These are phyloP conservation scores for Dryoscopus gambensis DNA, from an alignment of 2,113 vertebrate species.

Conservation along the genomic window DNA sequence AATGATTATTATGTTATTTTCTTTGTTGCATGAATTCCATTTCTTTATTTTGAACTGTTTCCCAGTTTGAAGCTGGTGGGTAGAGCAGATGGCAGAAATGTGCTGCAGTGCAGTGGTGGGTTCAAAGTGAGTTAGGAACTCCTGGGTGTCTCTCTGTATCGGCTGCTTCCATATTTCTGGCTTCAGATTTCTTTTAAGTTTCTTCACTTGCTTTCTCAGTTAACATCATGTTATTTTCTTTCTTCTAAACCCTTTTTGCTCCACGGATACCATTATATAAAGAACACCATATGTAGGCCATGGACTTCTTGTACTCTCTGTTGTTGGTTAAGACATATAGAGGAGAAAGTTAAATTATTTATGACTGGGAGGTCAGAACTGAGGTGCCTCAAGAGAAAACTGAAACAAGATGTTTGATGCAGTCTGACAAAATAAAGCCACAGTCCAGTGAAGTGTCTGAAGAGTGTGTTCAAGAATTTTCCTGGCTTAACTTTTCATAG, in stretches of 20 bases:
- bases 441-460: not conserved
- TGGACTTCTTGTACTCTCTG: not conserved
- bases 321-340: not conserved
- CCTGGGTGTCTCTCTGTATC: not conserved
- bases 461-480: not conserved
- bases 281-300: not conserved
- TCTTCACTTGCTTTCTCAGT: not conserved
- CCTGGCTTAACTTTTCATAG: not conserved
- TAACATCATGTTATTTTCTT: not conserved
- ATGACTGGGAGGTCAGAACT: not conserved
- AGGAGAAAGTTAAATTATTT: not conserved
- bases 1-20: not conserved
- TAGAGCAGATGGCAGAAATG: not conserved
- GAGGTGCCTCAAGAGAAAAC: not conserved
- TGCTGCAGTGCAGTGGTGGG: not conserved
- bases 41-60: not conserved
- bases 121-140: not conserved
- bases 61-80: not conserved
- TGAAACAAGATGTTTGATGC: not conserved
- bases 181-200: not conserved
- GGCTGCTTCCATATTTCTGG: not conserved
- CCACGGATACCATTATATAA: not conserved
- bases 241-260: not conserved
- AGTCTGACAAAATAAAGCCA: not conserved
- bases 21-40: not conserved